Conservation (phyloP, 1,140 invertebrate species). For the Pectinophora gossypiella region DNA sequence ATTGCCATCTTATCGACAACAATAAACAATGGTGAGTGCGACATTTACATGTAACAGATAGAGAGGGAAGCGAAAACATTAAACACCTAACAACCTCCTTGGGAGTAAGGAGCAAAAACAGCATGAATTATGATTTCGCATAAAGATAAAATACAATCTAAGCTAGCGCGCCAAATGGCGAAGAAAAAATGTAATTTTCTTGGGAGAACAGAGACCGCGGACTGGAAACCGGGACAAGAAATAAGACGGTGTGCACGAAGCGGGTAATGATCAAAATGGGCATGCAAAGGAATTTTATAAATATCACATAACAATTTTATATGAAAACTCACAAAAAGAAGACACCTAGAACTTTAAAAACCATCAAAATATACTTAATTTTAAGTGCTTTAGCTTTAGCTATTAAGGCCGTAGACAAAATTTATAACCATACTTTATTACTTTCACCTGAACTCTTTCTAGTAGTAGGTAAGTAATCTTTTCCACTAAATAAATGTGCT, state of each 20-base stretch:
- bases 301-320: too few relatives aligned
- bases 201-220: slow-evolving; percentile 37
- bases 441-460: too few relatives aligned
- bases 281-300: background rate
- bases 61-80: slow-evolving; percentile 48
- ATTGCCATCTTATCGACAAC: slow-evolving; percentile 33
- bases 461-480: too few relatives aligned
- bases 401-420: too few relatives aligned
- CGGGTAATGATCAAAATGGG: slow-evolving; percentile 8
- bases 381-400: too few relatives aligned
- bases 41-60: slow-evolving; percentile 41
- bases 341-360: too few relatives aligned
- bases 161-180: slow-evolving; percentile 58
- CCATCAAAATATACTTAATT: too few relatives aligned
- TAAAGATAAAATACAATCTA: slow-evolving; percentile 70
- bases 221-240: slow-evolving; percentile 35
- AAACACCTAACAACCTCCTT: slow-evolving; percentile 49
- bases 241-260: slow-evolving; percentile 14
- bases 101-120: slow-evolving; percentile 47
- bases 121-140: slow-evolving; percentile 69
- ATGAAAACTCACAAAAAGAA: too few relatives aligned
- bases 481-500: too few relatives aligned
- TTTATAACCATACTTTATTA: too few relatives aligned
- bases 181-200: slow-evolving; percentile 66
- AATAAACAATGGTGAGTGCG: slow-evolving; percentile 39